Conservation (phyloP, 2,888 invertebrate species). For the Ormyrus nitidulus region DNA sequence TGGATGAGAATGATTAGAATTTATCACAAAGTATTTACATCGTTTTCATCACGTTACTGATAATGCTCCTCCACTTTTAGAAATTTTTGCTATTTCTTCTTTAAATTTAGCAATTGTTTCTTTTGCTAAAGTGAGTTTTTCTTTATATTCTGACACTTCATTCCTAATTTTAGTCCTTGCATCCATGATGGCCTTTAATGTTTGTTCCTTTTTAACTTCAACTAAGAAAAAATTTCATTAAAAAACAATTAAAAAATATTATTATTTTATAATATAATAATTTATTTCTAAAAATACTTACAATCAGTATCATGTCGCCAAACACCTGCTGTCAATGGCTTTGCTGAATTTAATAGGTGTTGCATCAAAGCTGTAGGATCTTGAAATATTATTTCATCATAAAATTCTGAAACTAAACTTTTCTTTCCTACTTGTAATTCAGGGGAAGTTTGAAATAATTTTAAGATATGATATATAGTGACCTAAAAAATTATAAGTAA, state of each 20-base stretch:
- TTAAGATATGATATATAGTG: constrained; percentile 95
- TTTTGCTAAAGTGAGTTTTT: constrained; percentile 88
- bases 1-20: constrained; percentile 15
- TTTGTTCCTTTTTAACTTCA: constrained; percentile 91
- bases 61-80: constrained; percentile 61
- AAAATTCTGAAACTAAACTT: constrained; percentile 92
- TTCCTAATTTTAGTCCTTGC: constrained; percentile 88
- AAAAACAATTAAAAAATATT: neutral
- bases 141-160: constrained; percentile 90
- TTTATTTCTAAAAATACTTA: constrained; percentile 75
- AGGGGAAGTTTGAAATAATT: constrained; percentile 86
- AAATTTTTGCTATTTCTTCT: constrained; percentile 81
- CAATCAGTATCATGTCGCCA: constrained; percentile 94
- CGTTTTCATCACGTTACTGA: constrained; percentile 40
- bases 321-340: constrained; percentile 83
- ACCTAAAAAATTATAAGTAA: constrained; percentile 80
- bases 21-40: constrained; percentile 4
- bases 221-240: constrained; percentile 77
- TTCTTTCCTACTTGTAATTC: constrained; percentile 79
- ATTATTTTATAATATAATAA: constrained; percentile 11
- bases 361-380: constrained; percentile 94
- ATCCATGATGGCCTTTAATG: constrained; percentile 84
- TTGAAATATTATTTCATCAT: constrained; percentile 96
- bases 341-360: constrained; percentile 86
- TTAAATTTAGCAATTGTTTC: constrained; percentile 91